Conservation (phyloP, 1,140 invertebrate species). For the Hycleus phaleratus region DNA sequence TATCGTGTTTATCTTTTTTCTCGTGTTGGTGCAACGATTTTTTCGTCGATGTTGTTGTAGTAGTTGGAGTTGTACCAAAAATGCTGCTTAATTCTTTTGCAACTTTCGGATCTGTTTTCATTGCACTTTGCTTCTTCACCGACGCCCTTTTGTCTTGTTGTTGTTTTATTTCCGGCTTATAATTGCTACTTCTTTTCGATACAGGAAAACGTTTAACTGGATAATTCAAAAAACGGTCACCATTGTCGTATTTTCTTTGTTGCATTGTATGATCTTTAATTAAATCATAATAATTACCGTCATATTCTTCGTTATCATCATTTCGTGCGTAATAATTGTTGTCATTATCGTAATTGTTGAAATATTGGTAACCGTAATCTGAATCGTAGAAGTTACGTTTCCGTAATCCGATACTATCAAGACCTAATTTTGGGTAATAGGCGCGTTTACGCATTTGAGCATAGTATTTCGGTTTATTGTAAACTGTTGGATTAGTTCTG, state of each 20-base stretch:
- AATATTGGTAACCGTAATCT: constrained; percentile 1
- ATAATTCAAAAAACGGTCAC: constrained; percentile 7
- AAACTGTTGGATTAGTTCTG: constrained; percentile 35
- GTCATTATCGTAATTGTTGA: neutral
- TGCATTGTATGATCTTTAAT: constrained; percentile 6
- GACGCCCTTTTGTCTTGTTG: constrained; percentile 32
- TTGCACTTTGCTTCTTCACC: constrained; percentile 20
- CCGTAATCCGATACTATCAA: constrained; percentile 29
- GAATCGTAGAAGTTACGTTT: constrained; percentile 25
- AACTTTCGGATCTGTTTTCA: constrained; percentile 42
- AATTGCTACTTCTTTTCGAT: constrained; percentile 50
- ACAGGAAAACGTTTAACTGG: constrained; percentile 52
- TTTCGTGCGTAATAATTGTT: constrained; percentile 9
- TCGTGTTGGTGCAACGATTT: constrained; percentile 9
- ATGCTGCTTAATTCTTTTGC: constrained; percentile 49
- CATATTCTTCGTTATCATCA: constrained; percentile 12
- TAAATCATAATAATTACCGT: constrained; percentile 5
- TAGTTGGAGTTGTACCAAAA: constrained; percentile 38
- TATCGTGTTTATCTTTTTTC: constrained; percentile 11
- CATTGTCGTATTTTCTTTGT: constrained; percentile 9
- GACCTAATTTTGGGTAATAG: constrained; percentile 30
- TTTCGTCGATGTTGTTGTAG: constrained; percentile 18
- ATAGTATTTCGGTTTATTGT: constrained; percentile 8
- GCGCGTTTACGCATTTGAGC: constrained; percentile 14
- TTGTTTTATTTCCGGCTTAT: constrained; percentile 29